A percentile compares a stretch with the other conserved stretches of the same genome.
Conservation (phyloP, 2,797 vertebrate species). For the Melanotaenia trifasciata region DNA sequence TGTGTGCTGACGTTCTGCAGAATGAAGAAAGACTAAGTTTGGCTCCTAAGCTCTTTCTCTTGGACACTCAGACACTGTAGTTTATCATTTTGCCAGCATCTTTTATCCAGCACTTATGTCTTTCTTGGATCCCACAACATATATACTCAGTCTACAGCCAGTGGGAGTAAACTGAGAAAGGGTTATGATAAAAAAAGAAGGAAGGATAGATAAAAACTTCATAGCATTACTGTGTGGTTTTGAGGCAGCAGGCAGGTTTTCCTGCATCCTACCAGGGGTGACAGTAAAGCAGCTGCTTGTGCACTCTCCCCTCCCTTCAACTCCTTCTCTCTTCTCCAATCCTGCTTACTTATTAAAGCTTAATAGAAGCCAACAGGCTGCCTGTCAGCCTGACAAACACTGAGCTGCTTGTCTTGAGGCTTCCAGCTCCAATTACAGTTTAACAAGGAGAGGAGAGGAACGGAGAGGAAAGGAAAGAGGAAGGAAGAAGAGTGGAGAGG, state of each 20-base stretch:
- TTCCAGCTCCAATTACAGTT: slow-evolving; percentile 81
- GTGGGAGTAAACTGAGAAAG: slow-evolving; percentile 40
- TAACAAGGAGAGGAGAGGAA: slow-evolving; percentile 56
- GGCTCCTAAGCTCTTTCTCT: slow-evolving; percentile 20
- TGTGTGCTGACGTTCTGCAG: slow-evolving; percentile 13
- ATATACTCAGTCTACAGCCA: slow-evolving; percentile 43
- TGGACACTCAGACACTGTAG: slow-evolving; percentile 12
- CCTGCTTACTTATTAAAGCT: slow-evolving; percentile 76
- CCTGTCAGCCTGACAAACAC: slow-evolving; percentile 69
- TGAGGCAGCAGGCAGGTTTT: slow-evolving; percentile 48
- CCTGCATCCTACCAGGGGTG: slow-evolving; percentile 39
- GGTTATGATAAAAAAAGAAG: slow-evolving; percentile 29
- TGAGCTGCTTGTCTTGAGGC: slow-evolving; percentile 66
- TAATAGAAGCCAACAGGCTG: slow-evolving; percentile 78
- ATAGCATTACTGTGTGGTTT: slow-evolving; percentile 22
- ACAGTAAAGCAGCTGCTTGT: slow-evolving; percentile 46
- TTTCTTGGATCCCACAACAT: slow-evolving; percentile 37
- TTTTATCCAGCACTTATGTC: slow-evolving; percentile 15
- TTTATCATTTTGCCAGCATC: slow-evolving; percentile 27
- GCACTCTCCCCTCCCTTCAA: slow-evolving; percentile 49
- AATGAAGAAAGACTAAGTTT: slow-evolving; percentile 14
- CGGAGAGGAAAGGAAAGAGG: slow-evolving; percentile 23
- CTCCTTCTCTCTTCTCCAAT: slow-evolving; percentile 54
- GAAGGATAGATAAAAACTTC: slow-evolving; percentile 14
- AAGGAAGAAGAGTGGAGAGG: slow-evolving; percentile 2